Evolutionary conservation across 1,140 invertebrate genomes (phyloP).

Genomic region (Leptinotarsa lineolata): DNA sequence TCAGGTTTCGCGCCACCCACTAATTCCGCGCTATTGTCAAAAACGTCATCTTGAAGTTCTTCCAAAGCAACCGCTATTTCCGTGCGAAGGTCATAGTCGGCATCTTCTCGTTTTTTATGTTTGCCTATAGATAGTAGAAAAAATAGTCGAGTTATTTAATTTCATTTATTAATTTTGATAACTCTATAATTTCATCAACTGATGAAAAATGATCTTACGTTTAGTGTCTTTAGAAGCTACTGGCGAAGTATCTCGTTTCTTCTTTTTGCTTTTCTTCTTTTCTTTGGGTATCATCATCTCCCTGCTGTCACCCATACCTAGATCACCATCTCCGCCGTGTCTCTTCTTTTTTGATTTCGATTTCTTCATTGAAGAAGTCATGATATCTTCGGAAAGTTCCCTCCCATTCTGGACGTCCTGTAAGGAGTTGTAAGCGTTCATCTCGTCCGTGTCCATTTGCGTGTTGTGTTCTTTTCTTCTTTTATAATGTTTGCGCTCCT

Average conservation of each 20-base stretch:
- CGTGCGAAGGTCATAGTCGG: constrained; percentile 48
- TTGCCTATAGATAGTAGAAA: constrained; percentile 31
- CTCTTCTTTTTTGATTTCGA: constrained; percentile 52
- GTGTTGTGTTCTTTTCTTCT: constrained; percentile 48
- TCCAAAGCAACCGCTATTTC: constrained; percentile 53
- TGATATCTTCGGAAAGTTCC: constrained; percentile 49
- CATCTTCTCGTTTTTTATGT: constrained; percentile 51
- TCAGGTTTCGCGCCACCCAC: constrained; percentile 37
- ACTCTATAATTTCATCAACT: too few species aligned
- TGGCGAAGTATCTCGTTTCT: constrained; percentile 51
- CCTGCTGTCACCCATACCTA: constrained; percentile 53
- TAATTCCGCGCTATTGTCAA: constrained; percentile 48
- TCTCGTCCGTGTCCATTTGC: constrained; percentile 51
- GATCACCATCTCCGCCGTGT: constrained; percentile 45
- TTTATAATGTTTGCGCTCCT: constrained; percentile 52
- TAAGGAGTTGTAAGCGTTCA: constrained; percentile 53
- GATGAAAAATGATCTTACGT: constrained; percentile 7
- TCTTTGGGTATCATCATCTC: constrained; percentile 56
- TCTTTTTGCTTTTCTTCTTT: constrained; percentile 53
- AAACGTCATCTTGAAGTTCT: constrained; percentile 55
- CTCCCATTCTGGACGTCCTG: constrained; percentile 49
- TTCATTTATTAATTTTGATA: too few species aligned
- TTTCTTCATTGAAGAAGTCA: constrained; percentile 45
- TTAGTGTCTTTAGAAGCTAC: constrained; percentile 21
- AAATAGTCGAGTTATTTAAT: too few species aligned